Conservation (phyloP, 2,888 invertebrate genomes). For the Chromoteleia sp. region DNA sequence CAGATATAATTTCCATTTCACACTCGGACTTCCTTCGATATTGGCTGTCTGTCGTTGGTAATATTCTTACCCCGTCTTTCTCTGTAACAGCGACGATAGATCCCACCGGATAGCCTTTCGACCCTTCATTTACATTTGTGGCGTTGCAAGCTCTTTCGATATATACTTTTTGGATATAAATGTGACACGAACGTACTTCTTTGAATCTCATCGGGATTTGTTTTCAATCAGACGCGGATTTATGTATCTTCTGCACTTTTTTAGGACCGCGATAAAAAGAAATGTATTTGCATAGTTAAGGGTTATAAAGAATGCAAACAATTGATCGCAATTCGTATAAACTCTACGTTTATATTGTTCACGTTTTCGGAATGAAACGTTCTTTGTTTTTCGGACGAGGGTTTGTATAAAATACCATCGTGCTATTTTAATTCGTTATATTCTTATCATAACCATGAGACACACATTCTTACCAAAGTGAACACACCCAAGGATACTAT, state of each 20-base stretch:
- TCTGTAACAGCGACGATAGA: slow-evolving; percentile 47
- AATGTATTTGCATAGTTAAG: slow-evolving; percentile 15
- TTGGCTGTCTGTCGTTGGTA: slow-evolving; percentile 63
- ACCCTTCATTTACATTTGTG: slow-evolving; percentile 69
- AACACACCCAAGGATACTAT: too few species aligned
- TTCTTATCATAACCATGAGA: too few species aligned
- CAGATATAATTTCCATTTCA: slow-evolving; percentile 71
- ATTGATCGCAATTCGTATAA: slow-evolving; percentile 23
- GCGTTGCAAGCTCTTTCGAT: slow-evolving; percentile 46
- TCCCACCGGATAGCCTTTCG: slow-evolving; percentile 59
- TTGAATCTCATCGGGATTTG: slow-evolving; percentile 57
- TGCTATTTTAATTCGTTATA: too few species aligned
- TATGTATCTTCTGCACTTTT: slow-evolving; percentile 38
- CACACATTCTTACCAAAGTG: too few species aligned
- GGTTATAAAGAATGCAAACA: slow-evolving; percentile 24
- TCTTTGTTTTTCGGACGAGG: background rate
- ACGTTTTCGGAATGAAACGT: background rate
- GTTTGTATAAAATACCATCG: too few species aligned
- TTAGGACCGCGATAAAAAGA: slow-evolving; percentile 38
- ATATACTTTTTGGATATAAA: slow-evolving; percentile 49
- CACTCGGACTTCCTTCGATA: slow-evolving; percentile 68
- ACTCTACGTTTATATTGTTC: slow-evolving; percentile 3
- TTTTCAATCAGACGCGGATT: slow-evolving; percentile 62
- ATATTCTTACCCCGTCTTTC: slow-evolving; percentile 64
- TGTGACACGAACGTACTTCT: slow-evolving; percentile 43